Evolutionary conservation across 2,888 invertebrate species (phyloP).

Genomic region (Ichneumon xanthorius): DNA sequence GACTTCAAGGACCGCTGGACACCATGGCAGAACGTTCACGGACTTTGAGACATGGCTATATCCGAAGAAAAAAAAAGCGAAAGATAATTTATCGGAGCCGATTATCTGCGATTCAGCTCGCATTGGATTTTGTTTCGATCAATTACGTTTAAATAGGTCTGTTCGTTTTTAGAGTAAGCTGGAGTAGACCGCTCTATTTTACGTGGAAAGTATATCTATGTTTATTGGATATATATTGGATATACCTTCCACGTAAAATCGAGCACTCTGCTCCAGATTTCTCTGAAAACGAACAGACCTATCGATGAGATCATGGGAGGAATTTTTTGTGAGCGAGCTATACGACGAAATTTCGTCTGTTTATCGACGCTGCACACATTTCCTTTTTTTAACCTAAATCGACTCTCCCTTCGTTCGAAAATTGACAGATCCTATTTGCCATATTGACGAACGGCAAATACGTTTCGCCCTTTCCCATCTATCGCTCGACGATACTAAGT

Average conservation of each 20-base stretch:
- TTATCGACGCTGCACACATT: neutral
- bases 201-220: too few relatives aligned
- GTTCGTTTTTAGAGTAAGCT: too few relatives aligned
- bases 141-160: slow-evolving; percentile 15
- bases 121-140: neutral
- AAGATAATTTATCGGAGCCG: slow-evolving; percentile 5
- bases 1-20: too few relatives aligned
- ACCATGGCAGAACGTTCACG: neutral
- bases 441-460: slow-evolving; percentile 4
- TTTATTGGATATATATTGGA: too few relatives aligned
- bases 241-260: too few relatives aligned
- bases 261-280: too few relatives aligned
- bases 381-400: neutral
- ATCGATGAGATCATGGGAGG: neutral
- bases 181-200: too few relatives aligned
- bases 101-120: neutral
- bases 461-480: slow-evolving; percentile 28
- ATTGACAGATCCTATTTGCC: neutral
- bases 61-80: neutral
- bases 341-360: neutral
- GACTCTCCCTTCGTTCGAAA: neutral
- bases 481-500: slow-evolving; percentile 51
- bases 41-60: slow-evolving; percentile 18
- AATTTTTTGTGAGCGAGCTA: neutral
- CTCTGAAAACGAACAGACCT: too few relatives aligned